These are phyloP conservation scores for Caenorhabditis doughertyi DNA, from an alignment of 2,888 invertebrate species.

Conservation along the genomic window DNA sequence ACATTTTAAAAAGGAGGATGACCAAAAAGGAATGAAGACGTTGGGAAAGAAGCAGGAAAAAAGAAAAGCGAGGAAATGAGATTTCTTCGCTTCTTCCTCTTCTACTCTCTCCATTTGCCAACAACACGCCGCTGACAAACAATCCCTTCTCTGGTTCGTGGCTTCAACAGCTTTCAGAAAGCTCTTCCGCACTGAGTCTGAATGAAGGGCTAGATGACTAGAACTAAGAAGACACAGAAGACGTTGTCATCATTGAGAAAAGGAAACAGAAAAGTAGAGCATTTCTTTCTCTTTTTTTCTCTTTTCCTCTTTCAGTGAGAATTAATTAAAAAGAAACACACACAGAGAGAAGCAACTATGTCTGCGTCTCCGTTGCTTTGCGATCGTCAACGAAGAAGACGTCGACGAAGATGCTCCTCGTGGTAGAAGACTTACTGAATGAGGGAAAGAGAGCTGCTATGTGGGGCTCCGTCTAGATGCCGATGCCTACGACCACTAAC, in stretches of 20 bases:
- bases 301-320: slow-evolving; percentile 29
- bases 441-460: slow-evolving; percentile 19
- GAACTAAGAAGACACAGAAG: slow-evolving; percentile 17
- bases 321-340: slow-evolving; percentile 50
- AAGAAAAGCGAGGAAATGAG: slow-evolving; percentile 38
- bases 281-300: background rate
- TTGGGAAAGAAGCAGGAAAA: background rate
- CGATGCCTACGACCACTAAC: slow-evolving; percentile 55
- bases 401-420: slow-evolving; percentile 35
- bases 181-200: slow-evolving; percentile 1
- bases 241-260: slow-evolving; percentile 20
- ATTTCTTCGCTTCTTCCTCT: slow-evolving; percentile 43
- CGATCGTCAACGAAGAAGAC: slow-evolving; percentile 26
- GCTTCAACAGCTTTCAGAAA: slow-evolving; percentile 5
- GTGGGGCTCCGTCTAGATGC: slow-evolving; percentile 21
- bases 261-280: slow-evolving; percentile 20
- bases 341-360: slow-evolving; percentile 16
- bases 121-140: slow-evolving; percentile 23
- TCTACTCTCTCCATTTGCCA: slow-evolving; percentile 20
- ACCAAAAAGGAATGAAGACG: slow-evolving; percentile 1
- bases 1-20: background rate
- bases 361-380: slow-evolving; percentile 21
- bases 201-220: slow-evolving; percentile 14
- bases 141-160: slow-evolving; percentile 7
- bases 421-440: slow-evolving; percentile 16